These are phyloP conservation scores for Hesperophylax magnus DNA, from an alignment of 1,140 invertebrate species.

Conservation along the genomic window DNA sequence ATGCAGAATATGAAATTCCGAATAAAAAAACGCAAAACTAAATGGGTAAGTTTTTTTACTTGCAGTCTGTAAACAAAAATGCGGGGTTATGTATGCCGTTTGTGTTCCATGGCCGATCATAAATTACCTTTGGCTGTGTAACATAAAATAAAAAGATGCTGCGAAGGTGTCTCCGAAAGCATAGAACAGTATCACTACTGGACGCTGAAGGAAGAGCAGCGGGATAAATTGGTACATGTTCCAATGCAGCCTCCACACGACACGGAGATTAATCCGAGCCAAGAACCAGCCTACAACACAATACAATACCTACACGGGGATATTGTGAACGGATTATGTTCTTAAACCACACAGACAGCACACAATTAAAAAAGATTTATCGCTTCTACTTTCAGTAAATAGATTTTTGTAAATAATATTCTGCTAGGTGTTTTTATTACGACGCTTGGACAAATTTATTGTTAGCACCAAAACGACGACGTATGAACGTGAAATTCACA, in stretches of 20 bases:
- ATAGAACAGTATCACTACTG: conserved; percentile 11
- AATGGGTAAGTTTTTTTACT: conserved; percentile 2
- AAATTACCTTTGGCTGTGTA: conserved; percentile 46
- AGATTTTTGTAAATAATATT: too few species aligned
- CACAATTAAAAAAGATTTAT: conserved; percentile 37
- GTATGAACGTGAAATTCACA: conserved; percentile 11
- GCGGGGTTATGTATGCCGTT: not conserved
- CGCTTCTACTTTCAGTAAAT: conserved; percentile 5
- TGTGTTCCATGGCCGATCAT: conserved; percentile 23
- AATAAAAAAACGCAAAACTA: not conserved
- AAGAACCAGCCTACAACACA: not conserved
- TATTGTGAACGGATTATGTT: conserved; percentile 16
- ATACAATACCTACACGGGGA: not conserved
- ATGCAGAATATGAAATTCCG: not conserved
- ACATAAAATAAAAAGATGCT: conserved; percentile 49
- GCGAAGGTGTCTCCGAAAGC: conserved; percentile 32
- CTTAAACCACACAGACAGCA: conserved; percentile 3
- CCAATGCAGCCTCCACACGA: not conserved
- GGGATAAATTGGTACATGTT: conserved; percentile 41
- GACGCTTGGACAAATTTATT: too few species aligned
- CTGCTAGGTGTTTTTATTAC: too few species aligned
- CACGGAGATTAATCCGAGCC: not conserved
- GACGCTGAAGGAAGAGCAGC: conserved; percentile 5
- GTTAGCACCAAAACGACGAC: not conserved
- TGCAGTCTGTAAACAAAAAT: conserved; percentile 19